These are phyloP conservation scores for Neodiprion pinetum DNA, from an alignment of 1,140 invertebrate species.

Conservation along the genomic window DNA sequence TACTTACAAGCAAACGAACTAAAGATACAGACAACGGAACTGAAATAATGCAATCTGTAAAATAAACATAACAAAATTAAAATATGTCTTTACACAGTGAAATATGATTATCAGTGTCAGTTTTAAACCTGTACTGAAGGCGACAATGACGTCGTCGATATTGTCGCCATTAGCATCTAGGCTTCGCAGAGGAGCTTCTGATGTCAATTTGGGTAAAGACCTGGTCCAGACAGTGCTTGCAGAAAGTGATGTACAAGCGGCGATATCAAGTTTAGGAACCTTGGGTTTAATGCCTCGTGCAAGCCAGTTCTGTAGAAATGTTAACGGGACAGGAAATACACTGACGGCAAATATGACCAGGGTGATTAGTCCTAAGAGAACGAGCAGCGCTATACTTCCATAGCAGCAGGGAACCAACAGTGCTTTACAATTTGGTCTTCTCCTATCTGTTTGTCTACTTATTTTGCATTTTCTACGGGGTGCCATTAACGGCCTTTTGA, in stretches of 20 bases:
- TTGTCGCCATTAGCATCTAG: constrained; percentile 79
- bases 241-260: constrained; percentile 74
- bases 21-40: constrained; percentile 18
- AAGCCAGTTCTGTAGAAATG: constrained; percentile 67
- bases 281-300: constrained; percentile 29
- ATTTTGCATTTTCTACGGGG: constrained; percentile 67
- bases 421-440: constrained; percentile 63
- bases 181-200: constrained; percentile 77
- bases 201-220: constrained; percentile 76
- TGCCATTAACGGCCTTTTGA: constrained; percentile 79
- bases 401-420: constrained; percentile 70
- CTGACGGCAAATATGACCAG: constrained; percentile 72
- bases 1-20: neutral
- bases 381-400: constrained; percentile 64
- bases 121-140: constrained; percentile 79
- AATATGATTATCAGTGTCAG: constrained; percentile 1
- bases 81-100: neutral
- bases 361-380: constrained; percentile 67
- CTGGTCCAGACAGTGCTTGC: constrained; percentile 75
- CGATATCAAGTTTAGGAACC: constrained; percentile 48
- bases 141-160: constrained; percentile 78
- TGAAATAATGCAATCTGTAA: constrained; percentile 33
- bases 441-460: constrained; percentile 56
- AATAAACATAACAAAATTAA: constrained; percentile 26
- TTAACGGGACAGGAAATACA: constrained; percentile 68